Percentiles rank a stretch among this genome's conserved stretches.
phyloP scores from a whole-genome alignment of 2,113 vertebrate genomes.

The Poeciliopsis prolifica region DNA sequence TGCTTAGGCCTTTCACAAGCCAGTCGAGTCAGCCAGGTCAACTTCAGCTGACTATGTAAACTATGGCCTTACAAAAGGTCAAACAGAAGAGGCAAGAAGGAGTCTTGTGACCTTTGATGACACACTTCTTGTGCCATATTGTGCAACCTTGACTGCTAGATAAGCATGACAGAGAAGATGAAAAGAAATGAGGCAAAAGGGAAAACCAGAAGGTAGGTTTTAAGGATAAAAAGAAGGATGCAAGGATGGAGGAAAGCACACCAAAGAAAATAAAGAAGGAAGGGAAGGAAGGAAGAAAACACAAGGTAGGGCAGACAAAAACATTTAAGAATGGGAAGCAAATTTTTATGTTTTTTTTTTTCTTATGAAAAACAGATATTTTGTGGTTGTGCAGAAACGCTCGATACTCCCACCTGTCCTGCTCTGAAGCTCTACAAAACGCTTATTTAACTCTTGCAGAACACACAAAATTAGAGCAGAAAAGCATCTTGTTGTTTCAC shows the following conservation, averaged over 20 bases:
- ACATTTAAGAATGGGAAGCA: not conserved
- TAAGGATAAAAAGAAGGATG: not conserved
- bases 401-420: slow-evolving; percentile 10
- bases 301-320: not conserved
- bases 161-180: not conserved
- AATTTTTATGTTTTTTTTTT: not conserved
- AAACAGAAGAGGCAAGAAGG: not conserved
- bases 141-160: not conserved
- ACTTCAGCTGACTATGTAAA: not conserved
- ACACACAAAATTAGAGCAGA: not conserved
- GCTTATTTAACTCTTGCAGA: not conserved
- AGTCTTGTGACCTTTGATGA: not conserved
- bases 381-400: not conserved
- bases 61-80: not conserved
- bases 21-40: too few relatives aligned
- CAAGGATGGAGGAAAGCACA: not conserved
- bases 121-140: not conserved
- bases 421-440: slow-evolving; percentile 8
- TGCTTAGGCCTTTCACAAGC: not conserved
- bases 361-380: not conserved
- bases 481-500: not conserved
- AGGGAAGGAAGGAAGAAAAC: too few relatives aligned
- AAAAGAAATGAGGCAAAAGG: not conserved
- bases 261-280: not conserved
- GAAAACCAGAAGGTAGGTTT: not conserved